Percentiles rank a stretch among this genome's conserved stretches.
These are phyloP conservation scores for Leptinotarsa undecemlineata DNA, from an alignment of 1,140 invertebrate species.

Conservation along the genomic window DNA sequence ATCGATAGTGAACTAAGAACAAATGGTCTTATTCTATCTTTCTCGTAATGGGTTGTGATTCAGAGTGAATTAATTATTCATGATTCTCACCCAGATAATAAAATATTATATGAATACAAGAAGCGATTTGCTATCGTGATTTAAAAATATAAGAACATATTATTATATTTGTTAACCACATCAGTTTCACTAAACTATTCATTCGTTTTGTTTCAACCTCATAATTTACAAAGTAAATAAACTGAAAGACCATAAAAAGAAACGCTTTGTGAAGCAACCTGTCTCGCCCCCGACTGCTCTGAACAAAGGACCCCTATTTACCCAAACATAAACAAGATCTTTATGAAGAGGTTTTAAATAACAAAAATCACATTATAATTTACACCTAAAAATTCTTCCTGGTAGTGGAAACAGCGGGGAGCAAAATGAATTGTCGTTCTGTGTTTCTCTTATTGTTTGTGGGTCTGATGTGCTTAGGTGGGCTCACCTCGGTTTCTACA, in stretches of 20 bases:
- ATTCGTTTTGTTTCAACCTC: neutral
- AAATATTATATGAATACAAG: too few relatives aligned
- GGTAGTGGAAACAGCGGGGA: constrained; percentile 12
- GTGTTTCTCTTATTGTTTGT: constrained; percentile 11
- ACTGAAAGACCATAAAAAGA: constrained; percentile 16
- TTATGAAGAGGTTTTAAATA: constrained; percentile 8
- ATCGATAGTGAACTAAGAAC: too few relatives aligned
- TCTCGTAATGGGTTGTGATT: too few relatives aligned
- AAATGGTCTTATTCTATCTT: too few relatives aligned
- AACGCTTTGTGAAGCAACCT: constrained; percentile 2
- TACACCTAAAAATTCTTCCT: constrained; percentile 19
- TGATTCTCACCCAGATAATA: too few relatives aligned
- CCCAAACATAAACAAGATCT: constrained; percentile 14
- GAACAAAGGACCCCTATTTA: constrained; percentile 12
- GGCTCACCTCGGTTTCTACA: neutral
- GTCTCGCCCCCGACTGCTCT: constrained; percentile 3
- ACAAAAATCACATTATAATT: constrained; percentile 17
- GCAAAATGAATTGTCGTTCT: constrained; percentile 11
- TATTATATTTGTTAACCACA: neutral
- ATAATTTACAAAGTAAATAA: constrained; percentile 11
- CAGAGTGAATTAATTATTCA: too few relatives aligned
- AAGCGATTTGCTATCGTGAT: too few relatives aligned
- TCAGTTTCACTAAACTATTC: neutral
- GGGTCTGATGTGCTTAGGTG: neutral
- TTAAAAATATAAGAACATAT: too few relatives aligned